Percentiles rank a stretch among this genome's conserved stretches.
These are phyloP conservation scores for Syrphus vitripennis DNA, from an alignment of 2,888 invertebrate genomes.

Conservation along the genomic window DNA sequence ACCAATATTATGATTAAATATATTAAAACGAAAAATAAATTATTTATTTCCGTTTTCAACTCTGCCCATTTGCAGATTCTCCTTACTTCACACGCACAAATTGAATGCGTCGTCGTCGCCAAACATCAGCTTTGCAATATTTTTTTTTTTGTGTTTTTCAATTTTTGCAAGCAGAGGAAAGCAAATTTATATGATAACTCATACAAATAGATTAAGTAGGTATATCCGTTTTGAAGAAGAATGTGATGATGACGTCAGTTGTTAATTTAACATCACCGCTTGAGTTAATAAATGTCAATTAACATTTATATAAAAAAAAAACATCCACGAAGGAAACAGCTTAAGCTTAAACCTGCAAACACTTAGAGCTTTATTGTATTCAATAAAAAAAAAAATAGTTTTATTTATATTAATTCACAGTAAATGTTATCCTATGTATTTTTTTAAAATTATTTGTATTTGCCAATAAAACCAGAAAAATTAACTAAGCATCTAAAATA, in stretches of 20 bases:
- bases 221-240: conserved; percentile 13
- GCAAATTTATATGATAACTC: neutral
- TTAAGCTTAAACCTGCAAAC: neutral
- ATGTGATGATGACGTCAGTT: conserved; percentile 2
- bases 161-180: neutral
- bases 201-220: conserved; percentile 2
- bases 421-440: neutral
- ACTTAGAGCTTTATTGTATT: neutral
- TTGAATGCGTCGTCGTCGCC: neutral
- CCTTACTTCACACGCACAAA: neutral
- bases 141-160: neutral
- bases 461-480: neutral
- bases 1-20: too few relatives aligned
- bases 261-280: neutral
- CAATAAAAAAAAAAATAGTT: neutral
- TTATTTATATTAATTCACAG: neutral
- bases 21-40: too few relatives aligned
- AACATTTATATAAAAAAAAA: neutral
- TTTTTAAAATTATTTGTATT: neutral
- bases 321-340: neutral
- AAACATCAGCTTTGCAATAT: neutral
- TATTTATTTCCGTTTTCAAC: neutral
- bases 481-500: neutral
- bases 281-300: conserved; percentile 4
- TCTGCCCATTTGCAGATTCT: neutral